Evolutionary conservation across 1,140 invertebrate genomes (phyloP).

Genomic region (Lethrus apterus): DNA sequence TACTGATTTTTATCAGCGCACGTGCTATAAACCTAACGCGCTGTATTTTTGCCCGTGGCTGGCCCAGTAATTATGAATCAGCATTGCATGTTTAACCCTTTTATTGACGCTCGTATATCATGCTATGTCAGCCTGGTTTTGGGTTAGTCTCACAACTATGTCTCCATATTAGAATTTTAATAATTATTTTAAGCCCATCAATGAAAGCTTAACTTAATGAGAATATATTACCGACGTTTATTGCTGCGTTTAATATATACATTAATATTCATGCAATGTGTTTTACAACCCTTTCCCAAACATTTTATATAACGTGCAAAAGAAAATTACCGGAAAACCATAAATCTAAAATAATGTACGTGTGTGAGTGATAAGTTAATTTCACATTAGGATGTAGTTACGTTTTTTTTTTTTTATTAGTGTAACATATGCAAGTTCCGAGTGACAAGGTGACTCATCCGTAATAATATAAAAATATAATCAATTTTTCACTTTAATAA

Average conservation of each 20-base stretch:
- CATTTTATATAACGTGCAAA: no score
- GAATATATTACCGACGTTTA: constrained; percentile 4
- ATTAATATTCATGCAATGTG: constrained; percentile 15
- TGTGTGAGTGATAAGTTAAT: no score
- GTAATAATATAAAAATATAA: no score
- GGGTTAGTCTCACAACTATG: not conserved
- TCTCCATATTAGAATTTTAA: constrained; percentile 12
- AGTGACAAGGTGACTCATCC: no score
- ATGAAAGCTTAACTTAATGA: constrained; percentile 3
- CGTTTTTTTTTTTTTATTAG: no score
- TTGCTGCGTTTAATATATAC: constrained; percentile 11
- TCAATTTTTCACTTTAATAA: no score
- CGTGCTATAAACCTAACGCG: constrained; percentile 32
- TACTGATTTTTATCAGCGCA: constrained; percentile 41
- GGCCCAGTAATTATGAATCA: constrained; percentile 36
- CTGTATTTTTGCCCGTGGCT: constrained; percentile 24
- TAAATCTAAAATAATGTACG: no score
- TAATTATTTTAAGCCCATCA: constrained; percentile 12
- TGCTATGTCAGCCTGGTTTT: constrained; percentile 1
- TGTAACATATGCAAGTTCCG: no score
- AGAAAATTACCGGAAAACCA: no score
- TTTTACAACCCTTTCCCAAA: constrained; percentile 12
- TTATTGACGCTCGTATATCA: constrained; percentile 34
- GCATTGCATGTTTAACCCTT: constrained; percentile 37
- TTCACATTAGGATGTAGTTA: no score